phyloP scores from a whole-genome alignment of 1,140 invertebrate genomes.

The Atta colombica region DNA sequence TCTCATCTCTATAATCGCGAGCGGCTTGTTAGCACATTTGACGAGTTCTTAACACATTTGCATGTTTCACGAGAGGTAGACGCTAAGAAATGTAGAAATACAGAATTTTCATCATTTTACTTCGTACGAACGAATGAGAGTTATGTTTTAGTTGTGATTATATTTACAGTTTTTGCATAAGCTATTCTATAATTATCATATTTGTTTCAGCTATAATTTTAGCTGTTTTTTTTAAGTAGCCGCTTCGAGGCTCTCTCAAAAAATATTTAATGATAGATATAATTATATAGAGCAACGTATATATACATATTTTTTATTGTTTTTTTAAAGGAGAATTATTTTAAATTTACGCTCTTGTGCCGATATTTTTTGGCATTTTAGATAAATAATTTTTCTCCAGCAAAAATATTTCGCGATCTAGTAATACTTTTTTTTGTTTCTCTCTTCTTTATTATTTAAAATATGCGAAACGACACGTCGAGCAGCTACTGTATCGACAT shows the following conservation, averaged over 20 bases:
- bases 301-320: neutral
- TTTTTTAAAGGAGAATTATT: neutral
- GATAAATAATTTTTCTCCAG: neutral
- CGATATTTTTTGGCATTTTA: neutral
- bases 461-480: neutral
- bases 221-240: neutral
- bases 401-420: neutral
- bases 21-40: slow-evolving; percentile 12
- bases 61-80: neutral
- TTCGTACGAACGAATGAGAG: neutral
- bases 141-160: neutral
- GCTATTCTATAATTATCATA: neutral
- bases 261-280: neutral
- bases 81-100: neutral
- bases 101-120: neutral
- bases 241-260: neutral
- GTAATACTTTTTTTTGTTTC: neutral
- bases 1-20: neutral
- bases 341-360: neutral
- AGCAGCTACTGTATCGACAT: neutral
- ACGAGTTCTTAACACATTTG: neutral
- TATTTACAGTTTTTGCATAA: slow-evolving; percentile 8
- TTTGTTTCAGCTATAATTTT: neutral
- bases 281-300: neutral
- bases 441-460: neutral